Conservation (phyloP, 2,888 invertebrate species). For the Eretmocerus hayati region DNA sequence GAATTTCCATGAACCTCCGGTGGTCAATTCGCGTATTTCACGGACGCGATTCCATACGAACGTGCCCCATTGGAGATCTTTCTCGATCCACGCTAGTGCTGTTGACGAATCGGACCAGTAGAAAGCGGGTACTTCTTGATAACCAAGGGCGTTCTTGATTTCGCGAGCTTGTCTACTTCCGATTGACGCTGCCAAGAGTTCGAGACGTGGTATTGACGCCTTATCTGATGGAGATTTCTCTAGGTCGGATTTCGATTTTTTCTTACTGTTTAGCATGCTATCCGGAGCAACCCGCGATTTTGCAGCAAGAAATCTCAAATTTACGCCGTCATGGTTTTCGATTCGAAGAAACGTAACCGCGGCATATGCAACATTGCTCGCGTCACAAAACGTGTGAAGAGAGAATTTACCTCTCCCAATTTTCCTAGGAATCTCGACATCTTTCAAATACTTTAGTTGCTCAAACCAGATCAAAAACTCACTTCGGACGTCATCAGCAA, state of each 20-base stretch:
- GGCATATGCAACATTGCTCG: slow-evolving; percentile 29
- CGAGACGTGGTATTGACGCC: not conserved
- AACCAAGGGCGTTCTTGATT: not conserved
- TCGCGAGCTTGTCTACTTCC: not conserved
- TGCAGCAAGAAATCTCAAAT: no score
- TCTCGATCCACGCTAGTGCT: not conserved
- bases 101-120: not conserved
- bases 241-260: no score
- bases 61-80: not conserved
- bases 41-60: not conserved
- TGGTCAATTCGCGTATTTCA: not conserved
- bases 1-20: not conserved
- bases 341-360: slow-evolving; percentile 21
- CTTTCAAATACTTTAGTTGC: slow-evolving; percentile 6
- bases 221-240: no score
- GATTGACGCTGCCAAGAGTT: not conserved
- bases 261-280: no score
- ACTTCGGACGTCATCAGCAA: slow-evolving; percentile 8
- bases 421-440: slow-evolving; percentile 25
- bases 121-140: not conserved
- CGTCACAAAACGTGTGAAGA: slow-evolving; percentile 33
- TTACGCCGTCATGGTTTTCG: no score
- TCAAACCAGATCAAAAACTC: slow-evolving; percentile 10
- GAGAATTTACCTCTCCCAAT: slow-evolving; percentile 12
- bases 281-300: no score